Conservation (phyloP, 2,888 invertebrate genomes). For the Hyalella azteca region DNA sequence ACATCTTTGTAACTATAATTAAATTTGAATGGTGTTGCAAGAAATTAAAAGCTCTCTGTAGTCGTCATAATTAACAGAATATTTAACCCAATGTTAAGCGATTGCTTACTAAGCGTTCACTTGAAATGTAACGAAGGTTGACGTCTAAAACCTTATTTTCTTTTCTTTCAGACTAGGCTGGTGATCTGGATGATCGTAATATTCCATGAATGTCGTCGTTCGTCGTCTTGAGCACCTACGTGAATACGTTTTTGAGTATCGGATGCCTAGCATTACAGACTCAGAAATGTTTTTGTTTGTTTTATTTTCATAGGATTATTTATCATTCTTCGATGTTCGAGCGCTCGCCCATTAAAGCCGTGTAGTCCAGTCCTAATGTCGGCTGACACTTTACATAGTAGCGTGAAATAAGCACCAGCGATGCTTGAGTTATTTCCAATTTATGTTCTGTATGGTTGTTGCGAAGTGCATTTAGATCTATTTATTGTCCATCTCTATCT, state of each 20-base stretch:
- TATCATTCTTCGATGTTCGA: neutral
- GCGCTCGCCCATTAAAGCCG: neutral
- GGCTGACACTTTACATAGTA: too few species aligned
- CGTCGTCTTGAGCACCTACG: neutral
- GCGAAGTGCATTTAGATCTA: too few species aligned
- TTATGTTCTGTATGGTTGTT: too few species aligned
- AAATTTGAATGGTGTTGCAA: too few species aligned
- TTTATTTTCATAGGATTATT: conserved; percentile 27
- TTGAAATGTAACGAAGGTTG: too few species aligned
- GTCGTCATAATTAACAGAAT: too few species aligned
- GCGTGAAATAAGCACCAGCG: neutral
- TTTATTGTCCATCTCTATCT: too few species aligned
- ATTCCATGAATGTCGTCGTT: neutral
- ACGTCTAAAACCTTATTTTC: neutral
- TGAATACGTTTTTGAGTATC: neutral
- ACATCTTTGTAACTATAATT: too few species aligned
- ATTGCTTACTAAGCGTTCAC: too few species aligned
- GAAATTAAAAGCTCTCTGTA: too few species aligned
- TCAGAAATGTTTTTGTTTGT: conserved; percentile 15
- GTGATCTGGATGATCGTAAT: neutral
- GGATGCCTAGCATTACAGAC: conserved; percentile 14
- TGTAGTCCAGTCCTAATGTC: neutral
- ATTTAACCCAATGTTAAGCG: too few species aligned
- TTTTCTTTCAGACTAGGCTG: neutral
- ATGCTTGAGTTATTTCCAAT: neutral